Conservation (phyloP, 2,797 vertebrate genomes). For the Myiothlypis coronata region DNA sequence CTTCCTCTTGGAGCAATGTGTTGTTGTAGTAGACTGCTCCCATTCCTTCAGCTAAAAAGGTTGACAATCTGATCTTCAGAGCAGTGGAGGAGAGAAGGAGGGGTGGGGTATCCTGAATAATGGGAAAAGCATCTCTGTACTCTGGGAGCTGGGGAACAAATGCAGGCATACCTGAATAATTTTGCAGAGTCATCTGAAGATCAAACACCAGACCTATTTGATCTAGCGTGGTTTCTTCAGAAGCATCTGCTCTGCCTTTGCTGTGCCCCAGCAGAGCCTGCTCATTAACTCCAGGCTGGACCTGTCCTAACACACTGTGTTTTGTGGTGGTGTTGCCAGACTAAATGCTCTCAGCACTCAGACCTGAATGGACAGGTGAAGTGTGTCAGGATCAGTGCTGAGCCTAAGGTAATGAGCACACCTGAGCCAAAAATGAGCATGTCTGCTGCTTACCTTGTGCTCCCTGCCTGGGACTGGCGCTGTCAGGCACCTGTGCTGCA, state of each 20-base stretch:
- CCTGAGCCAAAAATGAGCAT: background rate
- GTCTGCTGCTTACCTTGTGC: background rate
- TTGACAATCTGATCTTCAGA: background rate
- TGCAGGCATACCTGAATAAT: constrained; percentile 2
- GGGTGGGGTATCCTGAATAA: background rate
- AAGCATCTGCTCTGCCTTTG: background rate
- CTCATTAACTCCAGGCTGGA: constrained; percentile 14
- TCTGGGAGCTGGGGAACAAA: background rate
- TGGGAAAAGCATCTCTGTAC: background rate
- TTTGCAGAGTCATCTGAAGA: background rate
- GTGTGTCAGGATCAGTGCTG: background rate
- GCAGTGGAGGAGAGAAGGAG: background rate
- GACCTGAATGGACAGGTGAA: background rate
- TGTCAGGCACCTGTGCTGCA: background rate
- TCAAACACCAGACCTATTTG: constrained; percentile 25
- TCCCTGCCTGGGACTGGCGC: background rate
- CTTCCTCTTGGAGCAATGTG: constrained; percentile 9
- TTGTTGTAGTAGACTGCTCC: background rate
- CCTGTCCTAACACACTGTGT: background rate
- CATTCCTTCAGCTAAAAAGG: background rate
- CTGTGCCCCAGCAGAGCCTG: background rate
- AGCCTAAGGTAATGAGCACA: background rate
- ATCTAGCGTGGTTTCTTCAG: constrained; percentile 28
- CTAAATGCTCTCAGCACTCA: background rate
- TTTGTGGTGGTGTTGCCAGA: background rate